These are phyloP conservation scores for Cyphomyrmex costatus DNA, from an alignment of 1,140 invertebrate species.

Conservation along the genomic window DNA sequence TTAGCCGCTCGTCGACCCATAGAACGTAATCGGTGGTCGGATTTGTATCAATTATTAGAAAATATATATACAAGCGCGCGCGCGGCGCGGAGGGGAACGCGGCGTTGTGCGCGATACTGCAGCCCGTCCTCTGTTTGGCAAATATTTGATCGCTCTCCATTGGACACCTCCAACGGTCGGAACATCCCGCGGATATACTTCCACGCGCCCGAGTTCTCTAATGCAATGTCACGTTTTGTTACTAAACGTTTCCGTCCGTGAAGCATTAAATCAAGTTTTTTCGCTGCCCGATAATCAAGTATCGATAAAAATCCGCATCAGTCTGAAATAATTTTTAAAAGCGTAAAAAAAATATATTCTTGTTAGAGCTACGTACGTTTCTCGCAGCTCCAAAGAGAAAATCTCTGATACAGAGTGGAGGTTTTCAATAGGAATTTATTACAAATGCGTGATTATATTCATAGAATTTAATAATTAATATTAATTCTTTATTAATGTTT, in stretches of 20 bases:
- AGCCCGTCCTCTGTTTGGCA: conserved; percentile 65
- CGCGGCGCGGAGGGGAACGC: neutral
- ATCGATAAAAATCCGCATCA: conserved; percentile 20
- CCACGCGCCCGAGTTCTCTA: conserved; percentile 53
- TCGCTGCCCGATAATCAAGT: neutral
- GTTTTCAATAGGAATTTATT: neutral
- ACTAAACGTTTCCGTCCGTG: conserved; percentile 20
- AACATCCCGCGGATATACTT: conserved; percentile 70
- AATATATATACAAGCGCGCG: conserved; percentile 73
- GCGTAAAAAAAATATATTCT: conserved; percentile 6
- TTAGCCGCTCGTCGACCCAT: conserved; percentile 76
- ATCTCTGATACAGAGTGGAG: neutral
- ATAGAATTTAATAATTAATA: neutral
- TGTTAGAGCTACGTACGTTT: neutral
- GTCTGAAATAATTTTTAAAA: neutral
- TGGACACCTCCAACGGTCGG: conserved; percentile 72
- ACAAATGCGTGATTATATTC: neutral
- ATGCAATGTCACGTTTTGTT: conserved; percentile 56
- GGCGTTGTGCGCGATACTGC: conserved; percentile 63
- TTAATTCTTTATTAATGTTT: neutral
- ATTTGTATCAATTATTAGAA: conserved; percentile 79
- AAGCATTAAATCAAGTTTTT: conserved; percentile 1
- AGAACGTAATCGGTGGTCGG: conserved; percentile 77
- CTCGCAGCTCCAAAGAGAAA: neutral
- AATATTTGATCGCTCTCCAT: conserved; percentile 76